Conservation (phyloP, 1,140 invertebrate species). For the Meloidogyne exigua region DNA sequence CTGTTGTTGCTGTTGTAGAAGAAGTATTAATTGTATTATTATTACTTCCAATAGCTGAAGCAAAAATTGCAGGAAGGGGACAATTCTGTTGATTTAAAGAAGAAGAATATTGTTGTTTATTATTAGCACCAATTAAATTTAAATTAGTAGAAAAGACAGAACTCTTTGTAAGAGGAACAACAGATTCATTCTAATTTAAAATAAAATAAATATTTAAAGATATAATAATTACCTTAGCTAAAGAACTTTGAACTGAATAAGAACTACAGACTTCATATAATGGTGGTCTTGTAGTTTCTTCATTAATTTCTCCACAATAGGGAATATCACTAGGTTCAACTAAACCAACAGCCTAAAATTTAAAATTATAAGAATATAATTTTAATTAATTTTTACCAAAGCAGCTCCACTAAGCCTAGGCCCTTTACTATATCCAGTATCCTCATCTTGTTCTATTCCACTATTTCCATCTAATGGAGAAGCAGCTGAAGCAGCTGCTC, state of each 20-base stretch:
- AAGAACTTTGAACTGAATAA: slow-evolving; percentile 16
- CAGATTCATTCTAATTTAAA: slow-evolving; percentile 17
- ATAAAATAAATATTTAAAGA: background rate
- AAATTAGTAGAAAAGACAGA: slow-evolving; percentile 17
- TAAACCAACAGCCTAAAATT: slow-evolving; percentile 13
- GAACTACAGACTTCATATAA: slow-evolving; percentile 26
- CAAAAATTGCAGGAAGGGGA: slow-evolving; percentile 17
- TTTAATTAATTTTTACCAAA: slow-evolving; percentile 11
- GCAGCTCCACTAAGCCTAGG: slow-evolving; percentile 5
- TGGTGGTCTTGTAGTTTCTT: background rate
- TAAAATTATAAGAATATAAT: background rate
- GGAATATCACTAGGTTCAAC: slow-evolving; percentile 33
- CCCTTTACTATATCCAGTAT: background rate
- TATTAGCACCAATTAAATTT: background rate
- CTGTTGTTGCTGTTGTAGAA: slow-evolving; percentile 8
- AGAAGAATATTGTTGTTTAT: background rate
- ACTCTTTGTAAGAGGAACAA: slow-evolving; percentile 31
- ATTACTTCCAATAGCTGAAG: slow-evolving; percentile 9
- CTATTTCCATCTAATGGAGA: background rate
- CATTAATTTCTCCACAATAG: slow-evolving; percentile 27
- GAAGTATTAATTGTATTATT: slow-evolving; percentile 1
- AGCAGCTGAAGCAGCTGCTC: slow-evolving; percentile 17
- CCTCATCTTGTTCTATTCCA: background rate
- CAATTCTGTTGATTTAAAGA: slow-evolving; percentile 9
- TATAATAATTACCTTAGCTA: slow-evolving; percentile 4